Conservation (phyloP, 2,888 invertebrate species). For the Craniophora ligustri region DNA sequence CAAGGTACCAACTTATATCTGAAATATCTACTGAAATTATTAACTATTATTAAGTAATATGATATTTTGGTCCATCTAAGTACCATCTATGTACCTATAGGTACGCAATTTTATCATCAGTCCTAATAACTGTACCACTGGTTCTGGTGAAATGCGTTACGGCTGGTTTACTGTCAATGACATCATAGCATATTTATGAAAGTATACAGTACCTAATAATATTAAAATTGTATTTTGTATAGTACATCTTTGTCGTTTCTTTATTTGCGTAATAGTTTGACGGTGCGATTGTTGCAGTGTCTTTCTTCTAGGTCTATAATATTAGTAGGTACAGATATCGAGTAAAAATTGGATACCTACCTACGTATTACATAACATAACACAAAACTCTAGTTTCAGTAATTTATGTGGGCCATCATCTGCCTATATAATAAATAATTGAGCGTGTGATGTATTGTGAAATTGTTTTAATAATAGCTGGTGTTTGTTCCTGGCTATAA, state of each 20-base stretch:
- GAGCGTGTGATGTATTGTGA: slow-evolving; percentile 21
- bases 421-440: slow-evolving; percentile 12
- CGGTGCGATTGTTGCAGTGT: too few species aligned
- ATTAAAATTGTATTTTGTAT: too few species aligned
- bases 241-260: too few species aligned
- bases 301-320: too few species aligned
- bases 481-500: neutral
- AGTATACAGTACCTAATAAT: too few species aligned
- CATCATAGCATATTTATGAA: neutral
- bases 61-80: slow-evolving; percentile 3
- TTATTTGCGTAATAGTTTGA: too few species aligned
- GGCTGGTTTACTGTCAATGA: neutral
- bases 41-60: too few species aligned
- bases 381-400: slow-evolving; percentile 4
- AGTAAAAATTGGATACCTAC: too few species aligned
- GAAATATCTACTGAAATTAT: too few species aligned
- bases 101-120: slow-evolving; percentile 19
- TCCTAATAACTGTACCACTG: slow-evolving; percentile 1
- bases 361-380: slow-evolving; percentile 26
- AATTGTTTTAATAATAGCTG: slow-evolving; percentile 36
- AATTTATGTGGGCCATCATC: slow-evolving; percentile 22
- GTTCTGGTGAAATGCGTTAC: neutral
- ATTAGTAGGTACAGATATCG: too few species aligned
- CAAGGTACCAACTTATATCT: too few species aligned
- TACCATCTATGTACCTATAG: too few species aligned